phyloP scores from a whole-genome alignment of 2,113 vertebrate species.

The Callionymus lyra region DNA sequence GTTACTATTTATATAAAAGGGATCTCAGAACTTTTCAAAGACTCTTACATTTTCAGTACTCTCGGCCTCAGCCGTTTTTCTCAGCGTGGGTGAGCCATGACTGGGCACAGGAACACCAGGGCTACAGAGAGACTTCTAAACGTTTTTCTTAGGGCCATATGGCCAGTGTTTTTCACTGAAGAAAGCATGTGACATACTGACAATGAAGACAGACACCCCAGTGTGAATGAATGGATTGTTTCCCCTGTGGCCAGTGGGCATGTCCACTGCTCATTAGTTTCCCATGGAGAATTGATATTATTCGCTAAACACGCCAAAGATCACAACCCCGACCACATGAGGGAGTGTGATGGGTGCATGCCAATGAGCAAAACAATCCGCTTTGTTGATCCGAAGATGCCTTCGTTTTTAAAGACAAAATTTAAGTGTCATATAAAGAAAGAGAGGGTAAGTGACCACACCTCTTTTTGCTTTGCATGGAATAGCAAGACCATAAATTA shows the following conservation, averaged over 20 bases:
- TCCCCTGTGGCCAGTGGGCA: slow-evolving; percentile 34
- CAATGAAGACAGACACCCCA: slow-evolving; percentile 22
- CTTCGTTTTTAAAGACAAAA: no score
- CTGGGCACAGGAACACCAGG: slow-evolving; percentile 26
- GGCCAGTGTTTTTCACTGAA: slow-evolving; percentile 20
- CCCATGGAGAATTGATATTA: slow-evolving; percentile 59
- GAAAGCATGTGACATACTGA: slow-evolving; percentile 23
- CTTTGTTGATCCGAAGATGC: not conserved
- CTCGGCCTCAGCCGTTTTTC: slow-evolving; percentile 16
- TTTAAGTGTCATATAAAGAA: no score
- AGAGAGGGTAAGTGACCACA: no score
- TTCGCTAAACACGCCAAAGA: slow-evolving; percentile 32
- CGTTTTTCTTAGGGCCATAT: slow-evolving; percentile 39
- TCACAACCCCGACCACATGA: slow-evolving; percentile 30
- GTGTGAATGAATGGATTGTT: slow-evolving; percentile 46
- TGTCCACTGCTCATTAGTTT: slow-evolving; percentile 45
- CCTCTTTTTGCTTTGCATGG: no score
- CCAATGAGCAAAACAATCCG: no score
- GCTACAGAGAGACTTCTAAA: slow-evolving; percentile 17
- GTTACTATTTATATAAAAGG: no score
- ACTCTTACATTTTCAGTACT: slow-evolving; percentile 7
- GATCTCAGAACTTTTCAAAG: no score
- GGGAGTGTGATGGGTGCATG: slow-evolving; percentile 29
- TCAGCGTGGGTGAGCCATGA: slow-evolving; percentile 20
- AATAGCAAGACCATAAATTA: no score